phyloP scores from a whole-genome alignment of 2,888 invertebrate genomes.

The Frankliniella intonsa region DNA sequence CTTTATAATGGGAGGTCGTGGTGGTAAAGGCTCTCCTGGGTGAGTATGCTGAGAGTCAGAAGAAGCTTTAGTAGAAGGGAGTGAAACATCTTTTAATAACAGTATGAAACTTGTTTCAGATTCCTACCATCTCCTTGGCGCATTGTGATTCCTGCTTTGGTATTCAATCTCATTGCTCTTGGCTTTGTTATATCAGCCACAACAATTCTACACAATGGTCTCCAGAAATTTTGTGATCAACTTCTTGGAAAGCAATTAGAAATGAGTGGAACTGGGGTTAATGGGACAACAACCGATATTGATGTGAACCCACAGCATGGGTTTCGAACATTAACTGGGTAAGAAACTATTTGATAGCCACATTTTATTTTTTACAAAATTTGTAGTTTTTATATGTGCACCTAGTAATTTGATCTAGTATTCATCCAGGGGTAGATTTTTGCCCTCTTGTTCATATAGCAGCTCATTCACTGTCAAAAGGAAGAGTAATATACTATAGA shows the following conservation, averaged over 20 bases:
- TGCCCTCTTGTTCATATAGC: too few species aligned
- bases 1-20: background rate
- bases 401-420: too few species aligned
- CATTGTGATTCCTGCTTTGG: background rate
- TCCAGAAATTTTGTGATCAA: background rate
- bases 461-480: too few species aligned
- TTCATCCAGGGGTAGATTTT: too few species aligned
- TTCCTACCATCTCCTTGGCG: background rate
- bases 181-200: constrained; percentile 15
- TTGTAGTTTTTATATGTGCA: too few species aligned
- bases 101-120: background rate
- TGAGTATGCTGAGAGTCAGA: background rate
- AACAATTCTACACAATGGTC: background rate
- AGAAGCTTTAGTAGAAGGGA: background rate
- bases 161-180: background rate
- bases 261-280: background rate
- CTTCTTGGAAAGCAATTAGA: background rate
- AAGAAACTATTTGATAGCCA: background rate
- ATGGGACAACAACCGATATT: background rate
- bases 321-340: background rate
- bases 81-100: background rate
- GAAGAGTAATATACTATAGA: too few species aligned
- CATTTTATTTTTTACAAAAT: too few species aligned
- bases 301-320: background rate
- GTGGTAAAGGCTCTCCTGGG: background rate